Base-by-base conservation (phyloP, 2,888 invertebrate genomes). In the Pyrrhia umbra region DNA sequence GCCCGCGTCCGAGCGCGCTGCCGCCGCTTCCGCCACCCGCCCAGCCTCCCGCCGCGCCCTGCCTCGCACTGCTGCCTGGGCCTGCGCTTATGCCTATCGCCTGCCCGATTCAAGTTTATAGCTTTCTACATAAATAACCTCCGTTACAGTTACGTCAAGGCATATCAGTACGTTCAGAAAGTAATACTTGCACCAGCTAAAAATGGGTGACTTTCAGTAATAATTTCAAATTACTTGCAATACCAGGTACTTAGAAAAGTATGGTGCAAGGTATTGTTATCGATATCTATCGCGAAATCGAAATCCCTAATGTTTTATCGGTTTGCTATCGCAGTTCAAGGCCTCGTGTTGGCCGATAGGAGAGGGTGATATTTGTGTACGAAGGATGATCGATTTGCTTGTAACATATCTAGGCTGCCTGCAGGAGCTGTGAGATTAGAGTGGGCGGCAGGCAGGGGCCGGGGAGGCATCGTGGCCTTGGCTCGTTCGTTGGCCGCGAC, bases 401-500 rank as follows among this genome's bases (percentile, higher is more conserved):
- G 50, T 54, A 30, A 55, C 39, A 57, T 66, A 68, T 73, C 64
- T 76, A 78, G 73, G 75, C 70, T 73, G 68, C 68, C 47, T 64
- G 70, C 64, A 62, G 77, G 68, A 80, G 66, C 71, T 62, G 57
- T 67, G 67, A 80, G 75, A 68, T 77, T 66, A 75, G 68, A 69
- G 72, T 73, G 73, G 78, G 73, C 71, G 71, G 79, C 69, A 76
- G 81, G 71, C 70, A 58, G 74, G 70, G 79, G 83, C 74, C 77
- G 81, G 73, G 85, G 84, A 81, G 84, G 85, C 81, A 83, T 72
- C 81, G 74, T 89, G 92, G 93, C 94, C 94, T 94, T 93, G 94
- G 89, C 69, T 83, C 91, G 94, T 90, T 89, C 94, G 92, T 93
- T 92, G 91, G 88, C 93, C 92, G 91, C 76, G 84, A 77, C 79